These are phyloP conservation scores for Lacerta bilineata DNA, from an alignment of 2,797 vertebrate species.

Conservation along the genomic window DNA sequence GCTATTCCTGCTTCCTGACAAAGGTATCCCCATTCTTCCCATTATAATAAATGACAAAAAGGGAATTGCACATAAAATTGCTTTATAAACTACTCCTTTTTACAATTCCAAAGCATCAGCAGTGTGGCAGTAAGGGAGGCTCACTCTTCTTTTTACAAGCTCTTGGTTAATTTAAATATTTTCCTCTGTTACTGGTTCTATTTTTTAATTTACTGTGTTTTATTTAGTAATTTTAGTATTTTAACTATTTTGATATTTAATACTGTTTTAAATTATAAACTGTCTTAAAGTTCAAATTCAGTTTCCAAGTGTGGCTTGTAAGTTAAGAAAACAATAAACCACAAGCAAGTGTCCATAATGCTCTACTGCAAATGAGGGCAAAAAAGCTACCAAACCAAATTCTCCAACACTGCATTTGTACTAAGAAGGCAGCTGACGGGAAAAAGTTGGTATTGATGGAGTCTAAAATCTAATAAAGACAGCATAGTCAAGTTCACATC, in stretches of 20 bases:
- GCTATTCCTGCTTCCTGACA: too few species aligned
- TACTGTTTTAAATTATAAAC: background rate
- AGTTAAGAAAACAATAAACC: background rate
- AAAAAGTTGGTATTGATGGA: constrained; percentile 45
- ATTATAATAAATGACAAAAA: too few species aligned
- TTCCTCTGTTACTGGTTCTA: background rate
- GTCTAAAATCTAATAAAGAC: constrained; percentile 70
- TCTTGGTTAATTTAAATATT: background rate
- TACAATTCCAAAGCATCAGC: background rate
- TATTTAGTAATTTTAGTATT: background rate
- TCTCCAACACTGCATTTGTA: rapidly evolving
- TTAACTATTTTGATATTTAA: background rate
- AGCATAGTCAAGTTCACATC: constrained; percentile 53
- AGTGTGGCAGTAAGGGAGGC: too few species aligned
- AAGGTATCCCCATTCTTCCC: too few species aligned
- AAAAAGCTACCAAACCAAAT: background rate
- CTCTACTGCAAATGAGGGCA: background rate
- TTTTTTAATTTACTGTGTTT: background rate
- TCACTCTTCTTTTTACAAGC: too few species aligned
- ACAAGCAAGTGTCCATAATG: background rate
- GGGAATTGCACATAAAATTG: background rate
- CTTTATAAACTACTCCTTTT: background rate
- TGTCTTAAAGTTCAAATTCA: background rate
- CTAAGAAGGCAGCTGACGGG: constrained; percentile 45
- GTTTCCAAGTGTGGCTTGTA: background rate